A percentile compares a stretch with the other conserved stretches of the same genome.
These are phyloP conservation scores for Lycocorax pyrrhopterus DNA, from an alignment of 2,113 vertebrate species.

Conservation along the genomic window DNA sequence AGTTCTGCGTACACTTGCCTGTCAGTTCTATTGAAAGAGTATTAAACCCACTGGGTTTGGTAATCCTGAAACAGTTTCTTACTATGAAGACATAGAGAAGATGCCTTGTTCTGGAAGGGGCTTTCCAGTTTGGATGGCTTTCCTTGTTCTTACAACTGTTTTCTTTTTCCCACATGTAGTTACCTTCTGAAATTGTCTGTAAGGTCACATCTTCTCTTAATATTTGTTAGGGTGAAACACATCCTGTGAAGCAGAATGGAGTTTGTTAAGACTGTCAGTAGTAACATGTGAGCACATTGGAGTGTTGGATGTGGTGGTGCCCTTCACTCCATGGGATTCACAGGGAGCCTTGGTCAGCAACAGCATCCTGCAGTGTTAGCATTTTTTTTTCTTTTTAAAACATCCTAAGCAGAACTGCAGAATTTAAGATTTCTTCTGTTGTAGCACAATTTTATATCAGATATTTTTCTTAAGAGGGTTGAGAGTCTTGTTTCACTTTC, in stretches of 20 bases:
- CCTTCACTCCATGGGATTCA: fast-evolving
- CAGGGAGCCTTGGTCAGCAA: background rate
- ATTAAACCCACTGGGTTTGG: background rate
- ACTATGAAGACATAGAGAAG: background rate
- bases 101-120: background rate
- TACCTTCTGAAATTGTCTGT: background rate
- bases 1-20: background rate
- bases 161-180: background rate
- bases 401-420: background rate
- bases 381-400: background rate
- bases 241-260: background rate
- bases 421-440: background rate
- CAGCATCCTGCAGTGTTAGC: background rate
- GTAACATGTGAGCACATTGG: fast-evolving
- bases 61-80: background rate
- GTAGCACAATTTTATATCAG: background rate
- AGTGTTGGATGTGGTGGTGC: background rate
- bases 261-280: background rate
- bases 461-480: background rate
- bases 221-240: background rate
- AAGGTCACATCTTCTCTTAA: background rate
- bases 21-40: background rate
- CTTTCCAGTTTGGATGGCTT: background rate
- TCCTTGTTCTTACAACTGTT: background rate
- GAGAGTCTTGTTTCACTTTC: background rate